These are phyloP conservation scores for Fissipunctia ypsillon DNA, from an alignment of 2,888 invertebrate species.

Conservation along the genomic window DNA sequence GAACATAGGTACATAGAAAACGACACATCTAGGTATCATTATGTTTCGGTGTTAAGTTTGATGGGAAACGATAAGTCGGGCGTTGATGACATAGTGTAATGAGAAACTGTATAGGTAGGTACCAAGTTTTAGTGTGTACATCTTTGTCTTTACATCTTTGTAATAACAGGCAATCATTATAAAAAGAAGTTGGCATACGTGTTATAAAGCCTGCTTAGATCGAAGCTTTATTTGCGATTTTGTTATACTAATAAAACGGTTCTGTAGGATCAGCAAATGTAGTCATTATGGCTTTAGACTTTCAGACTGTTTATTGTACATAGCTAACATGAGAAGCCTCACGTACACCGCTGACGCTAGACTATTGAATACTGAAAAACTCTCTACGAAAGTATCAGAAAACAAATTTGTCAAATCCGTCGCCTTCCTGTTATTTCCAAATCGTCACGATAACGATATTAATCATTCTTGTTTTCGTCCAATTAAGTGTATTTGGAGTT, in stretches of 20 bases:
- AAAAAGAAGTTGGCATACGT: no score
- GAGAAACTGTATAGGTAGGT: conserved; percentile 13
- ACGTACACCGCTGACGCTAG: neutral
- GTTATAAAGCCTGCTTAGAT: no score
- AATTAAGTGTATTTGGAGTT: conserved; percentile 42
- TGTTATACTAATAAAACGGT: no score
- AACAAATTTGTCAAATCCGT: conserved; percentile 1
- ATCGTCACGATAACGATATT: conserved; percentile 43
- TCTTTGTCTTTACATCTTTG: conserved; percentile 3
- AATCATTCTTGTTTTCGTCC: conserved; percentile 56
- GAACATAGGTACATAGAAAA: neutral
- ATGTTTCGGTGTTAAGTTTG: conserved; percentile 12
- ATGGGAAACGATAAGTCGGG: conserved; percentile 6
- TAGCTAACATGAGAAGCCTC: no score
- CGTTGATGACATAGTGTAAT: conserved; percentile 11
- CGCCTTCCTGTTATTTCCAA: conserved; percentile 21
- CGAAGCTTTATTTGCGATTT: no score
- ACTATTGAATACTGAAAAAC: neutral
- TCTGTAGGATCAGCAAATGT: no score
- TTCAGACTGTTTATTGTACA: no score
- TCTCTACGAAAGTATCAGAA: neutral
- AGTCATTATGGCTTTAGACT: no score
- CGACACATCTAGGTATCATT: conserved; percentile 3
- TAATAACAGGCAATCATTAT: neutral
- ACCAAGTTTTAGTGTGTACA: neutral